A percentile compares a stretch with the other conserved stretches of the same genome.
Conservation (phyloP, 2,113 vertebrate species). For the Danionella cerebrum region DNA sequence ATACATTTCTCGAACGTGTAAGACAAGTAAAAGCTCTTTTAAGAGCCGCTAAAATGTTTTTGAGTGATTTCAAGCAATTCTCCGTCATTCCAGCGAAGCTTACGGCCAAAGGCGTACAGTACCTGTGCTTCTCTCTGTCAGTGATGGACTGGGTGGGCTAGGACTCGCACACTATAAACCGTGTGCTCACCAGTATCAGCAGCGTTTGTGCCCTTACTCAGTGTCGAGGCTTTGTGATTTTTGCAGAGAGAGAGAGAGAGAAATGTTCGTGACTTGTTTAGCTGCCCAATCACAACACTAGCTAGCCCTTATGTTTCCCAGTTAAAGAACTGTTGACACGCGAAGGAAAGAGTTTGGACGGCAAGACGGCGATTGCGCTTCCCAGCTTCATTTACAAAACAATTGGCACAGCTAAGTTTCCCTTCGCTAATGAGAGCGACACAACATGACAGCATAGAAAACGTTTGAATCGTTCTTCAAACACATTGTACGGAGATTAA, state of each 20-base stretch:
- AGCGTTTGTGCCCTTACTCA: constrained; percentile 49
- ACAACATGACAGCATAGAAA: constrained; percentile 30
- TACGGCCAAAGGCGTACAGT: constrained; percentile 34
- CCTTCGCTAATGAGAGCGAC: constrained; percentile 53
- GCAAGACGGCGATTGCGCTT: constrained; percentile 25
- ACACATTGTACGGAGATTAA: constrained; percentile 53
- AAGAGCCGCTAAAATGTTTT: constrained; percentile 29
- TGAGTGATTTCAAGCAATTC: constrained; percentile 41
- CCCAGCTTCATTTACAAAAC: constrained; percentile 31
- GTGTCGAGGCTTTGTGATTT: constrained; percentile 63
- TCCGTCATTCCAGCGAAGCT: constrained; percentile 35
- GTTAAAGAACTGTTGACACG: constrained; percentile 54
- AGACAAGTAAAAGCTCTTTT: constrained; percentile 37
- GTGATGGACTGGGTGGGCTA: constrained; percentile 29
- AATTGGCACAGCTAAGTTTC: constrained; percentile 50
- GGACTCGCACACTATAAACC: constrained; percentile 51
- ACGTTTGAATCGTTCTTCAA: constrained; percentile 17
- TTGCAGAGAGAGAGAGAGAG: constrained; percentile 48
- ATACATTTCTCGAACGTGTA: constrained; percentile 34
- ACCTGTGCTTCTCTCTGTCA: constrained; percentile 60
- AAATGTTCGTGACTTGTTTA: constrained; percentile 57
- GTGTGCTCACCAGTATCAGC: constrained; percentile 52
- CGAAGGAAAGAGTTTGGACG: constrained; percentile 48
- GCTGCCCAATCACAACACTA: constrained; percentile 71
- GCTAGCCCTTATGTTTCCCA: constrained; percentile 75